Conservation (phyloP, 2,888 invertebrate species). For the Pachliopta kotzebuea region DNA sequence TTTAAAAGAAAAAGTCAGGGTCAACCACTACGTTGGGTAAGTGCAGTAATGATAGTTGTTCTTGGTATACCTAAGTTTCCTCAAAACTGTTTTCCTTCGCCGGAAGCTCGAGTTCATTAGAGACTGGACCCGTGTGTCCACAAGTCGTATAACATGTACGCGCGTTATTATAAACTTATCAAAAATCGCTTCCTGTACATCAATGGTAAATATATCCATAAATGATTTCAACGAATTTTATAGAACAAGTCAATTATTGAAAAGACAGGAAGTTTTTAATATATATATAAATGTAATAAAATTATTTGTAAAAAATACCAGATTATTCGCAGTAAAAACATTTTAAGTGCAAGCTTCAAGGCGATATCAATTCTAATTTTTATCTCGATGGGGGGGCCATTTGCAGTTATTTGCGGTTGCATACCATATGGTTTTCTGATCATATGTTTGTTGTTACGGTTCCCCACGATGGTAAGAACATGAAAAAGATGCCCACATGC, state of each 20-base stretch:
- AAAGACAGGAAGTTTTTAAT: neutral
- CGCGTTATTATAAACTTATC: too few relatives aligned
- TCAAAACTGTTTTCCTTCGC: too few relatives aligned
- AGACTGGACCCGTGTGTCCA: too few relatives aligned
- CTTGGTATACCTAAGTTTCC: too few relatives aligned
- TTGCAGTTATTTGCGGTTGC: constrained; percentile 14
- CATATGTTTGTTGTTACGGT: constrained; percentile 14
- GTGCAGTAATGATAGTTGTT: too few relatives aligned
- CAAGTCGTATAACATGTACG: too few relatives aligned
- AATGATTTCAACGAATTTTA: neutral
- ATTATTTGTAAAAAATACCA: neutral
- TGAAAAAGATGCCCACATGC: constrained; percentile 20
- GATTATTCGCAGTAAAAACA: neutral
- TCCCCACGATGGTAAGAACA: constrained; percentile 26
- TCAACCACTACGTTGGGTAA: too few relatives aligned
- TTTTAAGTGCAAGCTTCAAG: neutral
- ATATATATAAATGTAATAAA: neutral
- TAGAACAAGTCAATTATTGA: neutral
- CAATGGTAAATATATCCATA: neutral
- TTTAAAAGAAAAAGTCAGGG: too few relatives aligned
- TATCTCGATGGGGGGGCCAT: constrained; percentile 16
- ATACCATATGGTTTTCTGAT: constrained; percentile 22
- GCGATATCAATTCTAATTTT: constrained; percentile 15
- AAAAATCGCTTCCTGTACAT: neutral
- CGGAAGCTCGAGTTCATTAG: too few relatives aligned